phyloP scores from a whole-genome alignment of 2,797 vertebrate species.

The Tolypeutes matacus region DNA sequence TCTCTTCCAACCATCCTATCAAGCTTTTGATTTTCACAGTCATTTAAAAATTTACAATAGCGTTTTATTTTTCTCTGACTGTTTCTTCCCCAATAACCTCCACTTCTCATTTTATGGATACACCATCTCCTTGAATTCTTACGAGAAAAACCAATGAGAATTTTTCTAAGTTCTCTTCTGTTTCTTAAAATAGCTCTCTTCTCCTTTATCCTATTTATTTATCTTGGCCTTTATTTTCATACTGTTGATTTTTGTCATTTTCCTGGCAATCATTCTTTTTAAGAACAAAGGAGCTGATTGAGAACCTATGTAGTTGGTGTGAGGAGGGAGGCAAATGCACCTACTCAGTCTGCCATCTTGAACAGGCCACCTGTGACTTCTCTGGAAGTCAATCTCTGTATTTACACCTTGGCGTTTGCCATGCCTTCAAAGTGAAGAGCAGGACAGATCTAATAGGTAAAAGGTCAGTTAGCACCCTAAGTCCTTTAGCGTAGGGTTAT shows the following conservation, averaged over 20 bases:
- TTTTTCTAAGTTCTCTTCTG: constrained; percentile 6
- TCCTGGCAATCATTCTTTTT: constrained; percentile 15
- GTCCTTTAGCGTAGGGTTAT: background rate
- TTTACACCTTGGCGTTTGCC: background rate
- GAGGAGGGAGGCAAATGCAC: background rate
- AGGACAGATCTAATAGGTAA: background rate
- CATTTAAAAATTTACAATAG: background rate
- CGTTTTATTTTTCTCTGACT: background rate
- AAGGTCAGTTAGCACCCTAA: background rate
- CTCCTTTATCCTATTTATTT: background rate
- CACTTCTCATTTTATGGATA: background rate
- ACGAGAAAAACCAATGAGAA: background rate
- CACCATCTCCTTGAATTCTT: background rate
- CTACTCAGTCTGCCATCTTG: background rate
- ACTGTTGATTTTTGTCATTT: background rate
- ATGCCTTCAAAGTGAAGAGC: background rate
- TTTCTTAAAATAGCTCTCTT: constrained; percentile 35
- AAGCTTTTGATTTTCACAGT: background rate
- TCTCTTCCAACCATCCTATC: background rate
- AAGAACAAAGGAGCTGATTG: constrained; percentile 11
- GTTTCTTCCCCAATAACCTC: background rate
- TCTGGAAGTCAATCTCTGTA: background rate
- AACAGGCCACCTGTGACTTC: background rate
- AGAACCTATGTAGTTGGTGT: background rate
- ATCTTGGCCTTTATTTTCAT: background rate